Base-by-base conservation (phyloP, 2,888 invertebrate species). In the Chymomyza amoena region DNA sequence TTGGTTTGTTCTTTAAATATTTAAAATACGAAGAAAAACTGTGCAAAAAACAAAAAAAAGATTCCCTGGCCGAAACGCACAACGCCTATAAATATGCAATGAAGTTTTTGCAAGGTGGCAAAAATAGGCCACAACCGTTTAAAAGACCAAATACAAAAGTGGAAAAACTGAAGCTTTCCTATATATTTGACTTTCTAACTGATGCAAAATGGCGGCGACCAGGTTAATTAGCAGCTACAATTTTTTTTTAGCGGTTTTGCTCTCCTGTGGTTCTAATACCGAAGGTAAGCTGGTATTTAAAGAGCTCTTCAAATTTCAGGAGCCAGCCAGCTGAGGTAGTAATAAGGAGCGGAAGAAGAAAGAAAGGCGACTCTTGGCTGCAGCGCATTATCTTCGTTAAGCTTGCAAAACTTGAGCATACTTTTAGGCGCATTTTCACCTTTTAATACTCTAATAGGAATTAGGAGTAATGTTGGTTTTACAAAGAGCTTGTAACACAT, bases 171-270 rank as follows among this genome's bases (percentile, higher is more conserved):
- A 45, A 13, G 13, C 4, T 45, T 45, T 13, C 39, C 13, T 45
- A 45, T 45, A 61, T 80, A 81, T 82, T 87, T 78, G 82, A 79
- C 71, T 85, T 82, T 85, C 85, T 75, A 82, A 82, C 87, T 82
- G 80, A 65, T 61, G 56, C 60, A 77, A 61, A 63, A 66, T 61
- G 56, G 52, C 20, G 18, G 36, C 9, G 76, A 63, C 64, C 64
- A 87, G 80, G 85, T 87, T 83, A 83, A 83, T 83, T 87, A 83
- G 83, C 68, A 68, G 68, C 82, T 87, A 87, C n/a, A n/a, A n/a
- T n/a, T n/a, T n/a, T 76, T 87, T 85, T 64, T 73, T 66, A 10
- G 6, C 13, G 9, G 6, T 45, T 10, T 45, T 45, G 13, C 10
- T 10, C 3, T 45, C 2, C 4, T 45, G 39, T 9, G 39, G 4